Evolutionary conservation across 2,113 vertebrate genomes (phyloP).

Genomic region (Burhinus bistriatus): DNA sequence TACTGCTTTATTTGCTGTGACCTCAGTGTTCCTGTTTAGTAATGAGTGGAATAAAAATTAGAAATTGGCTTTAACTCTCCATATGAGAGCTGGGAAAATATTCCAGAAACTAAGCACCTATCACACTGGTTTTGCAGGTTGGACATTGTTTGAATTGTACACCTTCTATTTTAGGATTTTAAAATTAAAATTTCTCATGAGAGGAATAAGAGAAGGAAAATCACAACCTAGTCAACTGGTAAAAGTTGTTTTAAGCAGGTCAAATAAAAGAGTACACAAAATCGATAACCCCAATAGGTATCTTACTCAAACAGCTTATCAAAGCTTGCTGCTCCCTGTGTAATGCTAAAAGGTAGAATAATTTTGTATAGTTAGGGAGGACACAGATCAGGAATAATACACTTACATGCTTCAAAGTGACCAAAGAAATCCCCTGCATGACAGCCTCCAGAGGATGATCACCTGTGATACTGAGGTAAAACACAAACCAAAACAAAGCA

Average conservation of each 20-base stretch:
- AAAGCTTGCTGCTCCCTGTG: neutral
- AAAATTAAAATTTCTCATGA: neutral
- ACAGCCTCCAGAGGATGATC: neutral
- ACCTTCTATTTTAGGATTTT: neutral
- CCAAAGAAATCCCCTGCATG: neutral
- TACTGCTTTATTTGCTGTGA: constrained; percentile 80
- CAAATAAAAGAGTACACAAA: neutral
- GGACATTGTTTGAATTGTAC: neutral
- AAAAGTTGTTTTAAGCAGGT: neutral
- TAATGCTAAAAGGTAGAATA: neutral
- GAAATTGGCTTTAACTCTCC: constrained; percentile 63
- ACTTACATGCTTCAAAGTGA: neutral
- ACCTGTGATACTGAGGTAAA: neutral
- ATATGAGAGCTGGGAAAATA: constrained; percentile 47
- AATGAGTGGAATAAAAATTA: constrained; percentile 79
- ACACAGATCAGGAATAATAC: neutral
- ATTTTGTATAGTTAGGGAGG: neutral
- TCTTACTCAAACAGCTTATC: neutral
- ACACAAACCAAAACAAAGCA: neutral
- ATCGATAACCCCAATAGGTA: neutral
- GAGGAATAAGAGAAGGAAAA: neutral
- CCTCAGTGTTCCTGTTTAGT: constrained; percentile 77
- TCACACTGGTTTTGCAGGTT: neutral
- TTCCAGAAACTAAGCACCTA: constrained; percentile 25
- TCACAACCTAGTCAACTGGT: neutral